Conservation (phyloP, 92 coral and sea anemone genomes). For the Bergia puertoricense region DNA sequence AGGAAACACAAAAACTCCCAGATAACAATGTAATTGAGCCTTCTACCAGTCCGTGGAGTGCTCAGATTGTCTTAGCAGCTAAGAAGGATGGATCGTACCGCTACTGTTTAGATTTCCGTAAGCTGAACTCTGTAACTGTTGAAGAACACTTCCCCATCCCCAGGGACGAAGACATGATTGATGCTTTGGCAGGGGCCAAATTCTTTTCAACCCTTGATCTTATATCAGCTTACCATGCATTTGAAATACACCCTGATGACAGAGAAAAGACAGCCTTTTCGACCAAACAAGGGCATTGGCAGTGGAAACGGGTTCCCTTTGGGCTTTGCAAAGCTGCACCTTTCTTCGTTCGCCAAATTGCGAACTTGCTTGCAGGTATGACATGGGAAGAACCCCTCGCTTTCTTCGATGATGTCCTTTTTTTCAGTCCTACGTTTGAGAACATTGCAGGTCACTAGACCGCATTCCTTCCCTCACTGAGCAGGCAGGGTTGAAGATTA, state of each 20-base stretch:
- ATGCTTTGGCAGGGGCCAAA: not conserved
- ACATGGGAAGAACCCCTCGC: slow-evolving; percentile 50
- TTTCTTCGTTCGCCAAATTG: slow-evolving; percentile 37
- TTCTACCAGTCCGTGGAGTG: slow-evolving; percentile 43
- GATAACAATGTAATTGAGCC: slow-evolving; percentile 31
- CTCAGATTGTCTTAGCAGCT: slow-evolving; percentile 38
- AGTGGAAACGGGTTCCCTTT: slow-evolving; percentile 46
- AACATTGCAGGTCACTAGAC: slow-evolving; percentile 40
- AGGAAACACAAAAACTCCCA: slow-evolving; percentile 28
- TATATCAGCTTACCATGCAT: slow-evolving; percentile 14
- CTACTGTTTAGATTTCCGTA: not conserved
- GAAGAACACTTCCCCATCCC: slow-evolving; percentile 53
- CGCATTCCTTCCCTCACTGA: slow-evolving; percentile 18
- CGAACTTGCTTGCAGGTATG: slow-evolving; percentile 25
- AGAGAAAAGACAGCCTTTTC: not conserved
- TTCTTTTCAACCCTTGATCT: slow-evolving; percentile 25
- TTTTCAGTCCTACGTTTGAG: slow-evolving; percentile 24
- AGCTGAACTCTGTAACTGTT: slow-evolving; percentile 38
- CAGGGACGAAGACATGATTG: slow-evolving; percentile 44
- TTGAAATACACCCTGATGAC: slow-evolving; percentile 38
- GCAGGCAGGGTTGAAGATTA: not conserved
- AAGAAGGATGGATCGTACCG: slow-evolving; percentile 18
- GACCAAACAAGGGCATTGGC: not conserved
- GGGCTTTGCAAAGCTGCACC: slow-evolving; percentile 53
- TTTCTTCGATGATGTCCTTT: slow-evolving; percentile 43